Evolutionary conservation across 1,140 invertebrate genomes (phyloP).

Genomic region (Arion vulgaris): DNA sequence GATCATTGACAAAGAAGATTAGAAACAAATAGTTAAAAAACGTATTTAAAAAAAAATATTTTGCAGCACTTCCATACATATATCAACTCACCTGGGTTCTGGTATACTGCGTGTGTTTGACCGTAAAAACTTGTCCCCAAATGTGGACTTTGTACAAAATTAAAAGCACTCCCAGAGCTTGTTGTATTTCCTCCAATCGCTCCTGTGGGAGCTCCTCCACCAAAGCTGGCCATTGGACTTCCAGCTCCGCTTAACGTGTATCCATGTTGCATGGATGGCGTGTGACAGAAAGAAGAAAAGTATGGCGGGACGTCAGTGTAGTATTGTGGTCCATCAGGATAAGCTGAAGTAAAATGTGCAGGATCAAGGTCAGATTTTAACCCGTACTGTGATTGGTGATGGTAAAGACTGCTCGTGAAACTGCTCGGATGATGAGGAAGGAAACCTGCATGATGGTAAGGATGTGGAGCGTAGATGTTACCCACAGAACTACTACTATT

Average conservation of each 20-base stretch:
- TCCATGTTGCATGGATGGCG: conserved; percentile 12
- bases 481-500: not conserved
- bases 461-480: conserved; percentile 30
- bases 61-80: too few relatives aligned
- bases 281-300: conserved; percentile 20
- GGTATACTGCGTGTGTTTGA: conserved; percentile 35
- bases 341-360: conserved; percentile 48
- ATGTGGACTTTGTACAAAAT: conserved; percentile 58
- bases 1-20: too few relatives aligned
- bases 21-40: too few relatives aligned
- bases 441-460: conserved; percentile 40
- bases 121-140: conserved; percentile 35
- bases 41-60: too few relatives aligned
- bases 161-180: conserved; percentile 64
- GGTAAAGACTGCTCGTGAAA: conserved; percentile 37
- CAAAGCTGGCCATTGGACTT: not conserved
- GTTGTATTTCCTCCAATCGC: not conserved
- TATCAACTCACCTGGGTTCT: conserved; percentile 39
- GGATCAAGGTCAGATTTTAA: conserved; percentile 16
- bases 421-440: conserved; percentile 30
- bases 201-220: not conserved
- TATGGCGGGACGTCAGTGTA: conserved; percentile 17
- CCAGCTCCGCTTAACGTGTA: not conserved
- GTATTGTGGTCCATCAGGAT: conserved; percentile 46
- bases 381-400: not conserved